phyloP scores from a whole-genome alignment of 23 tunicate genomes.

The Styela plicata region DNA sequence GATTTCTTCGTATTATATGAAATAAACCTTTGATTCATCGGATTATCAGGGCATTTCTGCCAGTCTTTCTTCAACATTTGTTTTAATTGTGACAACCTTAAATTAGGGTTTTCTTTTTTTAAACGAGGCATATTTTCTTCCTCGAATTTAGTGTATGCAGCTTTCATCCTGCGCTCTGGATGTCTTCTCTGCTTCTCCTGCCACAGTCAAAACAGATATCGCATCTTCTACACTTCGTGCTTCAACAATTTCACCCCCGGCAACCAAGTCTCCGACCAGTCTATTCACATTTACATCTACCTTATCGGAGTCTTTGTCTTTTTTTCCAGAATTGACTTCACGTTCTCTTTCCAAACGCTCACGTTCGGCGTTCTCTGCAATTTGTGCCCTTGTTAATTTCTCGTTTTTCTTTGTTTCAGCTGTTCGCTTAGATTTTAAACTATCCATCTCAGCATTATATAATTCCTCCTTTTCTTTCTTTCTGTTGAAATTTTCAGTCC shows the following conservation, averaged over 20 bases:
- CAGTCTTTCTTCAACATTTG: conserved; percentile 75
- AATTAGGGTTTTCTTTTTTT: conserved; percentile 71
- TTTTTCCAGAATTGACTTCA: conserved; percentile 13
- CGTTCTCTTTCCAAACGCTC: conserved; percentile 31
- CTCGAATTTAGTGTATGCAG: conserved; percentile 86
- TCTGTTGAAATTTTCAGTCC: conserved; percentile 43
- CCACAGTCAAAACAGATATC: conserved; percentile 48
- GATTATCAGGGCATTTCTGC: conserved; percentile 98
- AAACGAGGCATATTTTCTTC: conserved; percentile 59
- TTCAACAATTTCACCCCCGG: conserved; percentile 41
- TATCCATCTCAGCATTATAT: conserved; percentile 78
- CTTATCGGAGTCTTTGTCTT: conserved; percentile 44
- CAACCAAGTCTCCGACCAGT: conserved; percentile 33
- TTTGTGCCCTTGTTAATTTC: conserved; percentile 81
- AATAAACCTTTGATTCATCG: conserved; percentile 58
- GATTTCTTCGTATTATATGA: conserved; percentile 17
- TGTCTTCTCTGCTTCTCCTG: conserved; percentile 64
- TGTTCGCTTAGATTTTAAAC: conserved; percentile 43
- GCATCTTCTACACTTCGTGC: conserved; percentile 94
- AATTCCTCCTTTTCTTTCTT: conserved; percentile 69
- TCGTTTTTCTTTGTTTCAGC: background rate
- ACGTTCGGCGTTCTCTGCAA: conserved; percentile 32
- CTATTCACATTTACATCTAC: conserved; percentile 67
- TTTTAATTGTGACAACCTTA: conserved; percentile 72
- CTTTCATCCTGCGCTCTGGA: conserved; percentile 91